phyloP scores from a whole-genome alignment of 2,113 vertebrate genomes.

The Myiagra hebetior region DNA sequence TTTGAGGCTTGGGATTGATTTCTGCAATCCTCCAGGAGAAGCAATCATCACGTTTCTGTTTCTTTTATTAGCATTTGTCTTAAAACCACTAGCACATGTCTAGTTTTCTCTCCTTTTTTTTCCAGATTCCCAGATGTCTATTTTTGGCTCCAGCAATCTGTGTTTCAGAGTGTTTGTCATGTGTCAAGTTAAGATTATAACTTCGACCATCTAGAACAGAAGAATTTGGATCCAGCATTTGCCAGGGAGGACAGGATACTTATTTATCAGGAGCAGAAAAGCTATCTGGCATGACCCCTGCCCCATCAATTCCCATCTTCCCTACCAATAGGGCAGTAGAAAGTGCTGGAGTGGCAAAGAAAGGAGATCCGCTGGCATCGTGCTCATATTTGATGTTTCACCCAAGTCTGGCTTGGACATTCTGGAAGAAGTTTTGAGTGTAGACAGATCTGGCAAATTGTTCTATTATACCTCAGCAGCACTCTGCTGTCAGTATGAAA shows the following conservation, averaged over 20 bases:
- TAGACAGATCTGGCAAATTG: neutral
- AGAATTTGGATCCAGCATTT: slow-evolving; percentile 2
- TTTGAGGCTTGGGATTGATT: slow-evolving; percentile 25
- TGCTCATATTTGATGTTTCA: neutral
- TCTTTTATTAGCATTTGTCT: slow-evolving; percentile 61
- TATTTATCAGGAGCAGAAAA: neutral
- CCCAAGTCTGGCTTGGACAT: neutral
- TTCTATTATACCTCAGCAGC: neutral
- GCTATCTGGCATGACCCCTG: fast-evolving
- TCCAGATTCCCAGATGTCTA: slow-evolving; percentile 41
- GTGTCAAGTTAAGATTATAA: slow-evolving; percentile 42
- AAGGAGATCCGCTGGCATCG: neutral
- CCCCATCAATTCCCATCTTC: neutral
- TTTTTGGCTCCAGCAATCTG: slow-evolving; percentile 53
- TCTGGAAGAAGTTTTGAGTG: neutral
- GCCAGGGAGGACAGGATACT: neutral
- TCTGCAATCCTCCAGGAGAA: slow-evolving; percentile 14
- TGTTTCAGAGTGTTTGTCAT: slow-evolving; percentile 41
- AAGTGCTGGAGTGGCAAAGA: neutral
- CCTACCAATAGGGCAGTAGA: neutral
- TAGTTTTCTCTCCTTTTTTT: neutral
- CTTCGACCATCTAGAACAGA: slow-evolving; percentile 22
- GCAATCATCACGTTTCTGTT: slow-evolving; percentile 34
- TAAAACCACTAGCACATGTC: slow-evolving; percentile 34
- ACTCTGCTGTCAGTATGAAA: neutral